phyloP scores from a whole-genome alignment of 2,797 vertebrate species.

The Gymnothorax javanicus region DNA sequence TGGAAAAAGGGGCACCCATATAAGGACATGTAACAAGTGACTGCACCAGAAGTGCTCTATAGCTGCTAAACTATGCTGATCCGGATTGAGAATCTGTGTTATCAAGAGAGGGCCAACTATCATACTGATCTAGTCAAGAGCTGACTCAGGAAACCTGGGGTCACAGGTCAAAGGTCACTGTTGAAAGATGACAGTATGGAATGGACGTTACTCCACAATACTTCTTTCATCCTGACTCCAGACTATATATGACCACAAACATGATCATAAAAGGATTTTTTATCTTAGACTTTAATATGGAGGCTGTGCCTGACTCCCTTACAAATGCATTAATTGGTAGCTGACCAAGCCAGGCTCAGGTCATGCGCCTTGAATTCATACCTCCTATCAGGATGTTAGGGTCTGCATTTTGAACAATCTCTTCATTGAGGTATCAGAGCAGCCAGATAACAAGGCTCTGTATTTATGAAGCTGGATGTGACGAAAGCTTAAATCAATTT shows the following conservation, averaged over 20 bases:
- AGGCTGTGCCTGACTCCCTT: neutral
- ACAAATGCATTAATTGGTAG: neutral
- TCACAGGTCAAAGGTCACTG: too few species aligned
- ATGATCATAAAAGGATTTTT: neutral
- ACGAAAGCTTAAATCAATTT: neutral
- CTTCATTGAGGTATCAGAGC: neutral
- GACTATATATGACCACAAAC: neutral
- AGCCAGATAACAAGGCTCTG: neutral
- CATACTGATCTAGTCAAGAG: too few species aligned
- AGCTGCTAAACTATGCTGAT: neutral
- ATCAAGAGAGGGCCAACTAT: too few species aligned
- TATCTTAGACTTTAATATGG: neutral
- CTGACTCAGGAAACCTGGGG: too few species aligned
- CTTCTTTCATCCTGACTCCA: too few species aligned
- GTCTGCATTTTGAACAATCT: neutral
- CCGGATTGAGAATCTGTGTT: neutral
- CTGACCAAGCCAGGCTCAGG: neutral
- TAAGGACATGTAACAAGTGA: neutral
- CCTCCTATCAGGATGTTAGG: neutral
- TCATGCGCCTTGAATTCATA: neutral
- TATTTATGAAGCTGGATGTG: neutral
- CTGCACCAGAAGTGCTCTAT: neutral
- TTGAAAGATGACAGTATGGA: too few species aligned
- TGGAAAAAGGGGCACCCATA: neutral
- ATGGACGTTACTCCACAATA: too few species aligned